Evolutionary conservation across 2,797 vertebrate species (phyloP).

Genomic region (Hirundo rustica): DNA sequence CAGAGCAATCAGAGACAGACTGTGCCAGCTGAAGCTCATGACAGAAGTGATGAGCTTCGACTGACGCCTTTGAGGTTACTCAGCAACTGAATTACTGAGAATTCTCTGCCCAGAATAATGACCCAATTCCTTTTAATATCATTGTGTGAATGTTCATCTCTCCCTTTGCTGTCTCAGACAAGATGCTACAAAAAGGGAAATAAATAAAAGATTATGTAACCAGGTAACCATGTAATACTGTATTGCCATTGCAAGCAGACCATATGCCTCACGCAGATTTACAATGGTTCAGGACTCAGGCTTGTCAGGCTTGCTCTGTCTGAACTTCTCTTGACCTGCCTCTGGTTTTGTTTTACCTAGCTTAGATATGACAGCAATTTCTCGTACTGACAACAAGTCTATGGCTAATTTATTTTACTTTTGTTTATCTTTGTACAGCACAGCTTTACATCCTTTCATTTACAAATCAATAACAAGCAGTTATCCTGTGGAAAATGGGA

Average conservation of each 20-base stretch:
- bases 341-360: background rate
- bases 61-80: background rate
- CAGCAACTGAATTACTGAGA: slow-evolving; percentile 1
- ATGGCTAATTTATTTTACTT: background rate
- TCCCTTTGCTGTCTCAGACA: background rate
- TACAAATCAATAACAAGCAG: background rate
- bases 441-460: background rate
- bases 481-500: background rate
- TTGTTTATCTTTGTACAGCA: background rate
- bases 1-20: background rate
- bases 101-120: background rate
- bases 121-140: background rate
- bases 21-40: background rate
- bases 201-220: slow-evolving; percentile 1
- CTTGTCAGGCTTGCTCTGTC: background rate
- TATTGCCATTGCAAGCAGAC: background rate
- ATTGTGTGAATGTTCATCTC: background rate
- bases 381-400: background rate
- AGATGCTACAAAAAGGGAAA: background rate
- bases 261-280: background rate
- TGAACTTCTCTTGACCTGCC: background rate
- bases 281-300: background rate
- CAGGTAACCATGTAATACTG: background rate
- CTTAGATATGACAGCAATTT: background rate
- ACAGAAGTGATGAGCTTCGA: background rate